Percentiles rank a stretch among this genome's conserved stretches.
Conservation (phyloP, 2,113 vertebrate species). For the Ctenodactylus gundi region DNA sequence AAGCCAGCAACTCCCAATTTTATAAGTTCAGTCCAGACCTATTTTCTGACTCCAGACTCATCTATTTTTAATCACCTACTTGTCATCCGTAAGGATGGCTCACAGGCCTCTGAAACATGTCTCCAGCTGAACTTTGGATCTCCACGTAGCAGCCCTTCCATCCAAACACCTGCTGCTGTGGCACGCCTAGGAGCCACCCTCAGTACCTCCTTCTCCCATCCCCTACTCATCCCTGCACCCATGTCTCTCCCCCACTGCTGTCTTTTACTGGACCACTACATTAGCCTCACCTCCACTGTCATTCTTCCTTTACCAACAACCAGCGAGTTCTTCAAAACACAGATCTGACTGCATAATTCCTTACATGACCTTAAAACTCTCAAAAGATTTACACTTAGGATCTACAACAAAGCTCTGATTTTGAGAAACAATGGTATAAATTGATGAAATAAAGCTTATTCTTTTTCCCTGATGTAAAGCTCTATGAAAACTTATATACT, state of each 20-base stretch:
- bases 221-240: not conserved
- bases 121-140: not conserved
- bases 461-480: not conserved
- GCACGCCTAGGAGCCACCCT: not conserved
- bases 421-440: not conserved
- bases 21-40: slow-evolving; percentile 45
- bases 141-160: not conserved
- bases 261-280: not conserved
- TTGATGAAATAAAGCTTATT: not conserved
- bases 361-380: not conserved
- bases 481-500: not conserved
- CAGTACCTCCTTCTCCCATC: not conserved
- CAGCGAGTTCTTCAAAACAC: not conserved
- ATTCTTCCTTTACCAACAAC: not conserved
- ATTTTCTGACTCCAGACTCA: slow-evolving; percentile 61
- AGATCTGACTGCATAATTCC: not conserved
- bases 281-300: not conserved
- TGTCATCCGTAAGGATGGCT: slow-evolving; percentile 46
- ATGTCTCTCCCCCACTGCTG: not conserved
- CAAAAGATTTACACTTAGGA: not conserved
- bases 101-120: not conserved
- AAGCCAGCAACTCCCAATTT: slow-evolving; percentile 39
- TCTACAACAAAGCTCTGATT: not conserved
- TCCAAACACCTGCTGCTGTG: not conserved
- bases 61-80: slow-evolving; percentile 54